Percentiles rank a stretch among this genome's conserved stretches.
Evolutionary conservation across 1,140 invertebrate species (phyloP).

Genomic region (Sycophila sp.): DNA sequence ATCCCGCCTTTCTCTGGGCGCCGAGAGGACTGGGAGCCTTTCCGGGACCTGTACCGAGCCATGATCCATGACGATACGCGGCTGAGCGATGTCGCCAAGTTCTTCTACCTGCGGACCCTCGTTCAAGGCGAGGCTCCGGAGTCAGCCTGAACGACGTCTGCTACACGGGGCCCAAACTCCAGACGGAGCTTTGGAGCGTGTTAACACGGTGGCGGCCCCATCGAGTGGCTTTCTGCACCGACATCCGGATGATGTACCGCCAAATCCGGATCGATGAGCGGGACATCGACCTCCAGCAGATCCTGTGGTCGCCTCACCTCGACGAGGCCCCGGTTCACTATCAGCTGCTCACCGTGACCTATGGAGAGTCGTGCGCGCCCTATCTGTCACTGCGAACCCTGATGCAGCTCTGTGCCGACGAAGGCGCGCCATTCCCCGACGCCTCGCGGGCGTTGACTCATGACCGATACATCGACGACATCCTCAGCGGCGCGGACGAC

Average conservation of each 20-base stretch:
- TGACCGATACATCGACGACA: slow-evolving; percentile 9
- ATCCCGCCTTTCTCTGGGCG: too few species aligned
- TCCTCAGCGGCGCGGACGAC: neutral
- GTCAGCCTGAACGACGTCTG: slow-evolving; percentile 14
- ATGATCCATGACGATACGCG: slow-evolving; percentile 24
- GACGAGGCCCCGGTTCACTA: neutral
- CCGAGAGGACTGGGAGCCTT: too few species aligned
- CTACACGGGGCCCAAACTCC: neutral
- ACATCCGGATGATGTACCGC: neutral
- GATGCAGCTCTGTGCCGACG: neutral
- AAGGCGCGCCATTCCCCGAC: neutral
- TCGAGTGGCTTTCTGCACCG: neutral
- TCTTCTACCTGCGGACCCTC: slow-evolving; percentile 18
- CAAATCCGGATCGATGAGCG: neutral
- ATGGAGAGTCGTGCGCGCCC: neutral
- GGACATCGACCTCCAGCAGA: neutral
- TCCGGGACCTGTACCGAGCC: neutral
- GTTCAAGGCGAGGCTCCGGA: neutral
- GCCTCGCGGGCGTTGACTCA: neutral
- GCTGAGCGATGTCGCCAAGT: neutral
- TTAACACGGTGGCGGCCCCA: neutral
- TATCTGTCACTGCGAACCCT: neutral
- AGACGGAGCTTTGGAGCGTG: neutral
- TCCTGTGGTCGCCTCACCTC: neutral
- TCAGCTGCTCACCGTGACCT: neutral